Evolutionary conservation across 2,113 vertebrate genomes (phyloP), one percentile per base, ranked within the genome.

Genomic region (Acinonyx jubatus): DNA sequence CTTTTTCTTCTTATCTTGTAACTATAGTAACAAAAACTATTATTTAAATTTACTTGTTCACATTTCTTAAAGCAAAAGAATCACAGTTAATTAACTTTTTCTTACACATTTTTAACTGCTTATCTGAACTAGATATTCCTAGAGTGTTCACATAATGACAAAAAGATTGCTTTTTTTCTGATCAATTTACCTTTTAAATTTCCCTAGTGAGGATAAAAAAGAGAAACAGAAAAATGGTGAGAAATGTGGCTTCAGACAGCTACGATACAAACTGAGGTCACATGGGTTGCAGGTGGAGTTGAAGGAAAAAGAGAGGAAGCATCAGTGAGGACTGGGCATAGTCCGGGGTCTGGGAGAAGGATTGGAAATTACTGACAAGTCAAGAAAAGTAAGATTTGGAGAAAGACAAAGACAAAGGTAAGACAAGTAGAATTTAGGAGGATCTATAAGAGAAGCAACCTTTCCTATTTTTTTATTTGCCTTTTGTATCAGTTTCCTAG

Each of bases 1-100:
- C 7, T 4, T 65, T 83, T 96, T 69, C 36, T 61, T 65, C 25
- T 95, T 79, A 73, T 91, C 50, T 85, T 97, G 13, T 97, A 97
- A 76, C 33, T 86, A 91, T 66, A 93, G 41, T 65, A 93, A 96
- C 66, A 92, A 79, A 97, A 78, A 21, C 45, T 82, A 71, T 73
- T 89, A 86, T 69, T 94, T 71, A 87, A 80, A 90, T 95, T 52
- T 68, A 89, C 38, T 71, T 82, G 7, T 65, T 79, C 41, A 79
- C 33, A 88, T 90, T 82, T 79, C 50, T 83, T 94, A 97, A 81
- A 96, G 5, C 3, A 4, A 95, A 95, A 61, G 27, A 84, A 81
- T n/a, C 65, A 66, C 14, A 71, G 19, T 89, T 96, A 81, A 92
- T 94, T 87, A 91, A 76, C 27, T 93, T 84, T 94, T 91, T 76